These are phyloP conservation scores for Hymenochirus boettgeri DNA, from an alignment of 2,113 vertebrate species.

Conservation along the genomic window DNA sequence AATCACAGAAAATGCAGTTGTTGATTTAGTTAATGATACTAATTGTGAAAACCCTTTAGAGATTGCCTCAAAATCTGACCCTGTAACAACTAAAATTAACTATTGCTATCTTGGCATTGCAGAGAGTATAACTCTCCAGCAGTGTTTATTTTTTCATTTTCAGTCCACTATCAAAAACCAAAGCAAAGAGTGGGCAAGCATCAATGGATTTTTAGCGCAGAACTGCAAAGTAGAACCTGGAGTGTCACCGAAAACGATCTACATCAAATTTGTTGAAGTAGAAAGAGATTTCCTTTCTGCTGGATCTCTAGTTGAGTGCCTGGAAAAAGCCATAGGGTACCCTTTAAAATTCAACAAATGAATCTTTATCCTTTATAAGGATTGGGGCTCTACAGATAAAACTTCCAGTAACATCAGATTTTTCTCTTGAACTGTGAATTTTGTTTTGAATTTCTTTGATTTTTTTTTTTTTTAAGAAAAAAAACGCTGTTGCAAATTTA, in stretches of 20 bases:
- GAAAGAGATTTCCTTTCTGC: slow-evolving; percentile 98
- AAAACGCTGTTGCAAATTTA: neutral
- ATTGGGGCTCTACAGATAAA: slow-evolving; percentile 47
- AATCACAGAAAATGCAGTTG: slow-evolving; percentile 39
- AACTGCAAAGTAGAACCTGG: slow-evolving; percentile 74
- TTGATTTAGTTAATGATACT: slow-evolving; percentile 50
- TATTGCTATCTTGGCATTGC: slow-evolving; percentile 95
- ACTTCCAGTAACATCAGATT: slow-evolving; percentile 45
- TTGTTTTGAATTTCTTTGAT: neutral
- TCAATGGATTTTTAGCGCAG: slow-evolving; percentile 86
- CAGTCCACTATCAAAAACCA: slow-evolving; percentile 85
- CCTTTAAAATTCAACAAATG: slow-evolving; percentile 90
- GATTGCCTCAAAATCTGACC: slow-evolving; percentile 60
- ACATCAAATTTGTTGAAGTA: slow-evolving; percentile 96
- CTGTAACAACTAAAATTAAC: slow-evolving; percentile 69
- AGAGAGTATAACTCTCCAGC: slow-evolving; percentile 90
- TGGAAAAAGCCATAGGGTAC: slow-evolving; percentile 94
- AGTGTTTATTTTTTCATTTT: slow-evolving; percentile 90
- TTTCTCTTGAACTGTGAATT: slow-evolving; percentile 27
- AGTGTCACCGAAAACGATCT: slow-evolving; percentile 71
- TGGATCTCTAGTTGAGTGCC: slow-evolving; percentile 93
- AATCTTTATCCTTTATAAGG: slow-evolving; percentile 68
- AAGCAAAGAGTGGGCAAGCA: slow-evolving; percentile 72
- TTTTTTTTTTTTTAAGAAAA: slow-evolving; percentile 17
- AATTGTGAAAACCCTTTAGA: slow-evolving; percentile 60